Evolutionary conservation across 64 coral and sea anemone species (phyloP), one percentile per base, ranked within the genome.

Genomic region (Montipora cactus): DNA sequence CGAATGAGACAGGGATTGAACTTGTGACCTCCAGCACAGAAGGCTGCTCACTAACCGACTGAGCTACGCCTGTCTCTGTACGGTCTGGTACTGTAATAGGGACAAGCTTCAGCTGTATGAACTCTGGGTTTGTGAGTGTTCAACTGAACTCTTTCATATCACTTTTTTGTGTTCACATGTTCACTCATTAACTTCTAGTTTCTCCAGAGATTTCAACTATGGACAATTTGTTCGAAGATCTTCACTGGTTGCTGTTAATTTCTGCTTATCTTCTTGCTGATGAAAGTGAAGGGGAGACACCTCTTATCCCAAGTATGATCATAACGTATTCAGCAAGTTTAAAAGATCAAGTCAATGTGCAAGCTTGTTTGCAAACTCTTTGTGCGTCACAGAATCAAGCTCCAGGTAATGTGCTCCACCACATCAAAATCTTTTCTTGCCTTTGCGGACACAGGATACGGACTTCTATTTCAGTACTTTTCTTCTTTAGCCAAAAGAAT

Each of bases 161-260:
- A 37, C 2, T 37, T 37, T 37, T 37, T 2, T 37, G 37, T 37
- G 37, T 74, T 67, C 62, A 67, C 11, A 14, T 67, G 11, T 14
- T 5, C 21, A 46, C 0, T 87, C 18, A 74, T 72, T 50, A 50
- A 18, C 18, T 78, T 76, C 85, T 91, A 52, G 49, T 93, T 7
- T 75, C 88, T 44, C 47, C 66, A 22, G 82, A 71, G 18, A 9
- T 86, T 50, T 49, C 82, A 71, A 85, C 83, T 22, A 75, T 91
- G 49, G 97, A 99, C 46, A 96, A 82, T 67, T 79, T 99, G 5
- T 99, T 87, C 81, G 97, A 99, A 81, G 97, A 99, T 59, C 92
- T 99, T 0, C 97, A 99, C 72, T 99, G 97, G 97, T 79, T 99
- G 16, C 79, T 99, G 62, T 79, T 99, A 15, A 94, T 99, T 47